Evolutionary conservation across 1,140 invertebrate species (phyloP).

Genomic region (Panagrolaimus sp.): DNA sequence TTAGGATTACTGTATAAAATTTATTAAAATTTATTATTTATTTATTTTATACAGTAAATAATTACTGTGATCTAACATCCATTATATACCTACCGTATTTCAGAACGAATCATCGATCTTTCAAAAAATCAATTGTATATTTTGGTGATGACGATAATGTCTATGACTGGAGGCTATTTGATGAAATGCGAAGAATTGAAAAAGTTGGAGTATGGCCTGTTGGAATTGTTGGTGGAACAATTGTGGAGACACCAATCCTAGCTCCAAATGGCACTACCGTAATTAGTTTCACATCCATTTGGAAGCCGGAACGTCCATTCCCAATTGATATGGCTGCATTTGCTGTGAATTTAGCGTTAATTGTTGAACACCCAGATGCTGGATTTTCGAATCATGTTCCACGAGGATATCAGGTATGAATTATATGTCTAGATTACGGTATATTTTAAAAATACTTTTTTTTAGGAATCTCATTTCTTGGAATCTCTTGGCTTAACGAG

Average conservation of each 20-base stretch:
- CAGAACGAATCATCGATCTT: slow-evolving; percentile 14
- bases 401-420: slow-evolving; percentile 52
- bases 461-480: slow-evolving; percentile 55
- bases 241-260: slow-evolving; percentile 48
- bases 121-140: slow-evolving; percentile 73
- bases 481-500: slow-evolving; percentile 30
- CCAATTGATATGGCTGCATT: slow-evolving; percentile 59
- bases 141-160: slow-evolving; percentile 99
- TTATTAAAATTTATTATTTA: no score
- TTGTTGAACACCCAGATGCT: slow-evolving; percentile 40
- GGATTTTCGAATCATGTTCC: slow-evolving; percentile 50
- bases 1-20: background rate
- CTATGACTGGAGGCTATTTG: slow-evolving; percentile 80
- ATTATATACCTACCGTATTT: no score
- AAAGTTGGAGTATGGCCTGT: slow-evolving; percentile 57
- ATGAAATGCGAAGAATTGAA: slow-evolving; percentile 65
- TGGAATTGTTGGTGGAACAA: slow-evolving; percentile 55
- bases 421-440: background rate
- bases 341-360: slow-evolving; percentile 53
- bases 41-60: no score
- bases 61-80: no score
- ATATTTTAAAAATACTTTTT: background rate
- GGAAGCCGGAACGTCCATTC: slow-evolving; percentile 55
- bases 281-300: slow-evolving; percentile 50
- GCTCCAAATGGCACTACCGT: slow-evolving; percentile 30